Evolutionary conservation across 2,113 vertebrate genomes (phyloP).

Genomic region (Apodemus speciosus): DNA sequence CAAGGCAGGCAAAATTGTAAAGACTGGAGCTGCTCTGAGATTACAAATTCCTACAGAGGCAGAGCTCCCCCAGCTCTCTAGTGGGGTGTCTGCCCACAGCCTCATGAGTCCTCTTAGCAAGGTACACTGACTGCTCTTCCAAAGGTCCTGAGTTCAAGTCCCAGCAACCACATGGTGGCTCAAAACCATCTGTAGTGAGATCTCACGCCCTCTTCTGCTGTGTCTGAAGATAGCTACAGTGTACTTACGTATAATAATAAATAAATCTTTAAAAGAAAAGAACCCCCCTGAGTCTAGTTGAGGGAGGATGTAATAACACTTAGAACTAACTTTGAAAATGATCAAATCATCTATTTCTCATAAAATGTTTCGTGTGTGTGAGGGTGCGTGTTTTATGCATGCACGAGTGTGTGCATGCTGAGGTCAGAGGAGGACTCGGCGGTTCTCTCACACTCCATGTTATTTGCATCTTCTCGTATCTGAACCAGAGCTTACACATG

Average conservation of each 20-base stretch:
- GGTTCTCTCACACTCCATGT: too few species aligned
- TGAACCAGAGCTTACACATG: too few species aligned
- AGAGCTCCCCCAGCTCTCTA: background rate
- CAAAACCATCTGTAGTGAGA: too few species aligned
- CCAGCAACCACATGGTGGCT: too few species aligned
- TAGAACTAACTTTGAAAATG: background rate
- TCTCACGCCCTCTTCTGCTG: too few species aligned
- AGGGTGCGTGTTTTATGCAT: background rate
- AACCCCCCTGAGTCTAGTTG: background rate
- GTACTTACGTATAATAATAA: too few species aligned
- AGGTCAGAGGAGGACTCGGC: background rate
- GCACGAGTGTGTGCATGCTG: background rate
- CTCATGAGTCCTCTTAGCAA: background rate
- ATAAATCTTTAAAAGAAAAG: too few species aligned
- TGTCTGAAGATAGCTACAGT: too few species aligned
- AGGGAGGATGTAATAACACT: background rate
- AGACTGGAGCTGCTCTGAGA: background rate
- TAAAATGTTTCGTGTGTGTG: background rate
- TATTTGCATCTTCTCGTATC: background rate
- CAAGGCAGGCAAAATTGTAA: background rate
- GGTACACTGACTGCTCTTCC: background rate
- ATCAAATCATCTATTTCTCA: background rate
- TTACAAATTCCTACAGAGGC: background rate
- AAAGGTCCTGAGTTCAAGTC: too few species aligned
- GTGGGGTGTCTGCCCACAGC: background rate